Conservation (phyloP, 2,113 vertebrate genomes). For the Lepisosteus oculatus region DNA sequence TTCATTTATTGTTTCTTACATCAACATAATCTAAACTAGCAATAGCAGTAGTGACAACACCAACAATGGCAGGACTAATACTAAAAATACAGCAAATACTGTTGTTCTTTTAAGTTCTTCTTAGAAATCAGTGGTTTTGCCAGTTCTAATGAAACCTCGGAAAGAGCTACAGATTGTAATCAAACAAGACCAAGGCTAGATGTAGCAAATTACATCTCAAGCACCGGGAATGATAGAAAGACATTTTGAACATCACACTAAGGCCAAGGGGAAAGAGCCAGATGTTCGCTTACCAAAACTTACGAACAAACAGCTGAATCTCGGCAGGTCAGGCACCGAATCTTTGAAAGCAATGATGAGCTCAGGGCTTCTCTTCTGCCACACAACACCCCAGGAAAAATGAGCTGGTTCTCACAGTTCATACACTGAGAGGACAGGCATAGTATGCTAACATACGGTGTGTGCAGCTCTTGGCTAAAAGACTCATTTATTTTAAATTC, state of each 20-base stretch:
- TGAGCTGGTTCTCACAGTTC: too few species aligned
- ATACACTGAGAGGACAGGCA: too few species aligned
- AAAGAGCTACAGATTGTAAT: background rate
- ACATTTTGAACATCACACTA: slow-evolving; percentile 18
- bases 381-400: background rate
- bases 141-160: background rate
- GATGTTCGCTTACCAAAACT: slow-evolving; percentile 61
- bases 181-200: background rate
- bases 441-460: background rate
- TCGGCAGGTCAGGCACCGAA: slow-evolving; percentile 44
- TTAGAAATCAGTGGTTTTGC: background rate
- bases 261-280: slow-evolving; percentile 42
- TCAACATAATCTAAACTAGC: background rate
- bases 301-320: slow-evolving; percentile 29
- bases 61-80: background rate
- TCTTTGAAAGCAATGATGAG: background rate
- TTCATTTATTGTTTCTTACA: background rate
- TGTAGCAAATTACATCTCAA: background rate
- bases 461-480: background rate
- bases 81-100: too few species aligned
- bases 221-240: background rate
- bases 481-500: too few species aligned
- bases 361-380: background rate
- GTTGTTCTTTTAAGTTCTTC: background rate
- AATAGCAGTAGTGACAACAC: background rate